Evolutionary conservation across 2,888 invertebrate species (phyloP), one percentile per base, ranked within the genome.

Genomic region (Eupithecia subfuscata): DNA sequence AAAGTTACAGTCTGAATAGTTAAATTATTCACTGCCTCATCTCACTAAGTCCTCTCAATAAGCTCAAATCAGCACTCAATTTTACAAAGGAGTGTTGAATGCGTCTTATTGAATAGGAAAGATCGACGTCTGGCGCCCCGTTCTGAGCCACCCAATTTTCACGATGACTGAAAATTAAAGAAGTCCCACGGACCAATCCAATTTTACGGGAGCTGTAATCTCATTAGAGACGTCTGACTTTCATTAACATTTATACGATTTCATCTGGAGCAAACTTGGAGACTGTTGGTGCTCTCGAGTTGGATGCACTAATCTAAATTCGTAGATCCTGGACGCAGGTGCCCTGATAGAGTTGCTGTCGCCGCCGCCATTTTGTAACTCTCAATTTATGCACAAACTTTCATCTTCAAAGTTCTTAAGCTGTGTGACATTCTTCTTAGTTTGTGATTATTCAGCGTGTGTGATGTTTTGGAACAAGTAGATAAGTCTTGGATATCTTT

Each of bases 201-300:
- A 94, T 94, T 93, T 92, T 90, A 91, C 91, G 89, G 90, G 87
- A 90, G 87, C 90, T 88, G 90, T 94, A 95, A 95, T 93, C 92
- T 93, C 90, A 92, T 94, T 94, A 94, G 91, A 87, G 88, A 88
- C 89, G 90, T 89, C 92, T 93, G 91, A 89, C 90, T 90, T 94
- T 94, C 93, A 94, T 94, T 94, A 94, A 91, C 91, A 92, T 94
- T 94, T 93, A 93, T 93, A 91, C 89, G 91, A 92, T 91, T 90
- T 92, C 90, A 87, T 86, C 84, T 83, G 84, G 85, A 86, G 88
- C 85, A 89, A 92, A 92, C 89, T 92, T 92, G 86, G 84, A 85
- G 87, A 86, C 84, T 82, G 85, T 83, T 84, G 83, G 84, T 83
- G 85, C 84, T 81, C 82, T 84, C 82, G 84, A 85, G 87, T 88